Conservation (phyloP, 1,140 invertebrate species). For the Brachionus calyciflorus region DNA sequence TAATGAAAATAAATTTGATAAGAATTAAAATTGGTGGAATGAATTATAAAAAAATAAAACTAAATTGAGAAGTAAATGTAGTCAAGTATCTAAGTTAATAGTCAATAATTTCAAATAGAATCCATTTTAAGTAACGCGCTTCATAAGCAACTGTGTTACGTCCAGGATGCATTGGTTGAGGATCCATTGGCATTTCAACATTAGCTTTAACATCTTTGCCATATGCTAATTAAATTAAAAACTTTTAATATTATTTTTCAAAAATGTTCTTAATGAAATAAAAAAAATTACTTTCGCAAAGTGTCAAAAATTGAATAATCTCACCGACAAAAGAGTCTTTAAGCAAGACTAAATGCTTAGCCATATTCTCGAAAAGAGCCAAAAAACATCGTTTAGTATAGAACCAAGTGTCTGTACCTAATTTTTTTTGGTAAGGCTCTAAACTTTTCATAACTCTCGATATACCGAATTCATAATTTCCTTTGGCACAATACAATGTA, state of each 20-base stretch:
- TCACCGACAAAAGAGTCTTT: constrained; percentile 83
- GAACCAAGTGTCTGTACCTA: constrained; percentile 94
- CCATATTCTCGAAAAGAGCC: constrained; percentile 83
- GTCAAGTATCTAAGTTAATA: too few species aligned
- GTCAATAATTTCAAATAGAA: constrained; percentile 68
- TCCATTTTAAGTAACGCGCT: constrained; percentile 76
- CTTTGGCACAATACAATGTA: constrained; percentile 95
- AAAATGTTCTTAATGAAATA: background rate
- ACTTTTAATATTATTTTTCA: too few species aligned
- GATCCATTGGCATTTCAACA: constrained; percentile 76
- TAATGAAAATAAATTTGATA: too few species aligned
- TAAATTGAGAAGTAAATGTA: background rate
- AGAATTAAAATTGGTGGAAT: background rate
- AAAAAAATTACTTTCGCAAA: constrained; percentile 70
- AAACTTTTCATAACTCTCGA: constrained; percentile 92
- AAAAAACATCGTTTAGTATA: constrained; percentile 91
- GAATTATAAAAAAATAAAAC: background rate
- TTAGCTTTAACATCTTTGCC: constrained; percentile 79
- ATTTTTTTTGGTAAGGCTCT: constrained; percentile 89
- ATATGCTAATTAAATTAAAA: constrained; percentile 68
- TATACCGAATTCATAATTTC: constrained; percentile 98
- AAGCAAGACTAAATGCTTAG: constrained; percentile 84
- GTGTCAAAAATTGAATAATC: constrained; percentile 85
- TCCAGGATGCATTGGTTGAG: constrained; percentile 70
- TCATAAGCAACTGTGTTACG: constrained; percentile 91